Base-by-base conservation (phyloP, 1,140 invertebrate species). In the Papilio polytes region DNA sequence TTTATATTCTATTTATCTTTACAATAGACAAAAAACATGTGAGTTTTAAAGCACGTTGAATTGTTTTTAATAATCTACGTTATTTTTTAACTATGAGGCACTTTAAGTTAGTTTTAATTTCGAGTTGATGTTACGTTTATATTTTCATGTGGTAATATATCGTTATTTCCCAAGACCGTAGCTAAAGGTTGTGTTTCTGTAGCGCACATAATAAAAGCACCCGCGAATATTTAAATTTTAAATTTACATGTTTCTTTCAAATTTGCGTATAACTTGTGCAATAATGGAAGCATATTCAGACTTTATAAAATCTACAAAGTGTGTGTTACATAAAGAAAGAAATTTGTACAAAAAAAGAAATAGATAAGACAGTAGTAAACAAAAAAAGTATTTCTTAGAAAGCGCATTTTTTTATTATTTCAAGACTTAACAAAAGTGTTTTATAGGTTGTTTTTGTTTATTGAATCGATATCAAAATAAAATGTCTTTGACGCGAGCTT, bases 191-290 rank as follows among this genome's bases (percentile, higher is more conserved):
- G 48, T 15, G 15, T 18, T 51, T 51, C 15, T 51, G 48, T 51
- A 18, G 48, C 15, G 15, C 18, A 51, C 48, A 51, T 51, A 51
- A 51, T 51, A 18, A 15, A 51, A 15, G 6, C 18, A 56, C 53
- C 13, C 13, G 26, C 20, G 22, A 18, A 12, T n/a, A 77, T 77
- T 77, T 77, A 77, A 77, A 77, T 15, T 77, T 59, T n/a, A 59
- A 77, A 77, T 77, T 77, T 56, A 51, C 51, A 77, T 77, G 74
- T 77, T 77, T 56, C 48, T 77, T 73, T 44, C 31, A 59, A 77
- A 77, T 53, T 77, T 77, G 36, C 53, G 41, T 53, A 56, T 59
- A 77, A 77, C 51, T 77, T 77, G 1, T 59, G 26, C 48, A 59
- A 77, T 59, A 77, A 59, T 77, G 51, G 51, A 77, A 77, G 74